Conservation (phyloP, 2,797 vertebrate genomes). For the Chanos chanos region DNA sequence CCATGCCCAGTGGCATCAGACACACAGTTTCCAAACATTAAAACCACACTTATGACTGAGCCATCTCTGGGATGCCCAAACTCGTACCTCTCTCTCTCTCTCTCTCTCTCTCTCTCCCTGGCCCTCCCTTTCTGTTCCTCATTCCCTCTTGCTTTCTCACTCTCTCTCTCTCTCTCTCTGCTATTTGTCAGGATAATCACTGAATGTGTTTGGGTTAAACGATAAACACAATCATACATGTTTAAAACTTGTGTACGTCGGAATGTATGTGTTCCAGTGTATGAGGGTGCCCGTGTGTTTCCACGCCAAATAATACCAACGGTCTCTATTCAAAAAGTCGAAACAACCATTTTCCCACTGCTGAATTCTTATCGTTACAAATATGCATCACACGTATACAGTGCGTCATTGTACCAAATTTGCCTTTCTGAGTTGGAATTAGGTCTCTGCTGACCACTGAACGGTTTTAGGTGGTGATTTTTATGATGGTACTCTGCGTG, state of each 20-base stretch:
- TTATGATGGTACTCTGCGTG: neutral
- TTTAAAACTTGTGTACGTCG: no score
- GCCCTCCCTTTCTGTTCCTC: neutral
- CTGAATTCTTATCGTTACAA: no score
- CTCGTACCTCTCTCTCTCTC: neutral
- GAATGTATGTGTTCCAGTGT: neutral
- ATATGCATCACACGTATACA: no score
- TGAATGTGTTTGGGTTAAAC: slow-evolving; percentile 2
- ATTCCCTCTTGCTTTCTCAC: neutral
- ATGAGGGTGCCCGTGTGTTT: no score
- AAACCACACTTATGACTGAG: slow-evolving; percentile 46
- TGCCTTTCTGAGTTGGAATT: no score
- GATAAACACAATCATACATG: no score
- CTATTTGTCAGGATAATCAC: slow-evolving; percentile 6
- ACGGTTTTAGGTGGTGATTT: no score
- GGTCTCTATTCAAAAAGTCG: no score
- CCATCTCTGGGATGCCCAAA: neutral
- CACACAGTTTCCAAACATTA: slow-evolving; percentile 31
- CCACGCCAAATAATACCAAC: no score
- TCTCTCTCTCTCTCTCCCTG: slow-evolving; percentile 1
- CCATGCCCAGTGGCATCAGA: slow-evolving; percentile 29
- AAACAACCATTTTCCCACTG: no score
- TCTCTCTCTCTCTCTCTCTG: neutral
- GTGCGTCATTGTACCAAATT: no score
- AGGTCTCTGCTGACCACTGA: no score